phyloP scores from a whole-genome alignment of 2,113 vertebrate species.

The Microcebus tavaratra region DNA sequence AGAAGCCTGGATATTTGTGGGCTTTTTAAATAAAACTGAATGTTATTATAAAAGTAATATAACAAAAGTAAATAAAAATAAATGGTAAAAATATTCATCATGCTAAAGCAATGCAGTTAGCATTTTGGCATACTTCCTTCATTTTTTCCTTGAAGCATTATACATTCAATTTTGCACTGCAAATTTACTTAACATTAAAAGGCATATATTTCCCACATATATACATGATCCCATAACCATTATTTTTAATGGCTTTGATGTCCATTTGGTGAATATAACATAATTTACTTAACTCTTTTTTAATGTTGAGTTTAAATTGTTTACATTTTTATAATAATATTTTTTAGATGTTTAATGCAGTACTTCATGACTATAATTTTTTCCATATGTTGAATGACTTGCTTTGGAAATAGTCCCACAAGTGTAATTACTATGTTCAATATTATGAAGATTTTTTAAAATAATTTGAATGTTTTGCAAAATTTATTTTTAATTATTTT shows the following conservation, averaged over 20 bases:
- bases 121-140: neutral
- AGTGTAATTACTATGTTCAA: neutral
- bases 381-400: constrained; percentile 4
- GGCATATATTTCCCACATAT: neutral
- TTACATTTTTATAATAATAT: neutral
- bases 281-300: neutral
- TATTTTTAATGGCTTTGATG: constrained; percentile 2
- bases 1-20: neutral
- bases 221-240: neutral
- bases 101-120: neutral
- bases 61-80: neutral
- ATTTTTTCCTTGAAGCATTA: neutral
- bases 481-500: constrained; percentile 31
- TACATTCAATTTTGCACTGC: neutral
- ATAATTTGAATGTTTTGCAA: neutral
- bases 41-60: constrained; percentile 8
- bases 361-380: neutral
- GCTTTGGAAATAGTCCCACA: neutral
- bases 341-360: neutral
- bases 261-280: neutral
- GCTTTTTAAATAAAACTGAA: neutral
- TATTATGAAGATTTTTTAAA: neutral
- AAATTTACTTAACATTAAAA: constrained; percentile 54
- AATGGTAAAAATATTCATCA: neutral
- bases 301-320: neutral